These are phyloP conservation scores for Lepilemur ruficaudatus DNA, from an alignment of 2,797 vertebrate species.

Conservation along the genomic window DNA sequence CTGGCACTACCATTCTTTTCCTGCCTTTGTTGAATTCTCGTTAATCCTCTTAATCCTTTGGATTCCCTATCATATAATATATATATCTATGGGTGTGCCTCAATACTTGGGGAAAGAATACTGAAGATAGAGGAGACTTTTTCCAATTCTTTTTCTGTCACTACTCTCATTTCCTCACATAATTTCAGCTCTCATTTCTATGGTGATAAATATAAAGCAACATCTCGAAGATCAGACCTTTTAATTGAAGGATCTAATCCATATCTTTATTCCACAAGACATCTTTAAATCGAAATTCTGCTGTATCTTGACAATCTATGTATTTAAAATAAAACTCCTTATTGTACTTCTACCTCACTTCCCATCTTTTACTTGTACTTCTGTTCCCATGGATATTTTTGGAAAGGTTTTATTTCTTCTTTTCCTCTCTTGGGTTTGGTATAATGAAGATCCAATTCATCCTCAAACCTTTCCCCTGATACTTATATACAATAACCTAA, in stretches of 20 bases:
- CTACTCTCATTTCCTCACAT: not conserved
- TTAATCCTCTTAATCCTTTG: not conserved
- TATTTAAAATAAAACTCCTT: conserved; percentile 24
- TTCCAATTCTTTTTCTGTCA: not conserved
- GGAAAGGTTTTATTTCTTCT: not conserved
- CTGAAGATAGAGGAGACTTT: not conserved
- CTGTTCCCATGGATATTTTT: not conserved
- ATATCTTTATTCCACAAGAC: not conserved
- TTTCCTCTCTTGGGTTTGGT: not conserved
- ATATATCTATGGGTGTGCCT: not conserved
- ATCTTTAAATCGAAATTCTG: conserved; percentile 1
- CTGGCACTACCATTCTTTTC: not conserved
- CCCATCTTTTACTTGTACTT: not conserved
- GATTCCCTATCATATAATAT: not conserved
- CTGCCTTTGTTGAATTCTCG: not conserved
- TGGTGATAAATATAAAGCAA: not conserved
- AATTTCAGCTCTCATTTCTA: not conserved
- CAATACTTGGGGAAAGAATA: not conserved
- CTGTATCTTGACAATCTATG: not conserved
- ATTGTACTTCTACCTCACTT: not conserved
- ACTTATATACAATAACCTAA: not conserved
- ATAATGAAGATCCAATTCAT: conserved; percentile 8
- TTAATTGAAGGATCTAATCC: not conserved
- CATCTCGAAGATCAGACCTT: not conserved
- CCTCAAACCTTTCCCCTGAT: not conserved